These are phyloP conservation scores for Sinelater perroti DNA, from an alignment of 2,888 invertebrate species.

Conservation along the genomic window DNA sequence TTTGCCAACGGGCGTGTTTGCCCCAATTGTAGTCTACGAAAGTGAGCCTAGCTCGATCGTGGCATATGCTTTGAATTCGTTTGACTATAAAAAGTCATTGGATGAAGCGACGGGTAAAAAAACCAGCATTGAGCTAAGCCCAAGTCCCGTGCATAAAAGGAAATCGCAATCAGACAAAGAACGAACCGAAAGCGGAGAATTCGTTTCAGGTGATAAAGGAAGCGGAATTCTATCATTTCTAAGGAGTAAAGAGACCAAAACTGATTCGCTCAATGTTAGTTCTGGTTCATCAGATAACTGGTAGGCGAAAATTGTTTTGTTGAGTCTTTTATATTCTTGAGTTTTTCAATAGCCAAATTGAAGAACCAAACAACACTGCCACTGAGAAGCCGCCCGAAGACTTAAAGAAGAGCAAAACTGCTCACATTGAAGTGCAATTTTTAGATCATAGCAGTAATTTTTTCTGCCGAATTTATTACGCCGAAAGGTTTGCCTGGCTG, in stretches of 20 bases:
- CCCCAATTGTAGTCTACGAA: conserved; percentile 81
- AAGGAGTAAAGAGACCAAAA: conserved; percentile 53
- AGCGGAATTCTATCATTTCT: conserved; percentile 58
- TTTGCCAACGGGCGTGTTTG: conserved; percentile 65
- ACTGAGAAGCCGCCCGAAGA: conserved; percentile 50
- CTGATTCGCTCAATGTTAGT: conserved; percentile 33
- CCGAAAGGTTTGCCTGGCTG: conserved; percentile 87
- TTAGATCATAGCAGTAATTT: conserved; percentile 79
- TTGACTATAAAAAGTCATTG: conserved; percentile 73
- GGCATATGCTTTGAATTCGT: conserved; percentile 79
- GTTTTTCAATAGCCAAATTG: conserved; percentile 38
- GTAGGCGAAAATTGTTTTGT: neutral
- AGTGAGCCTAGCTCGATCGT: conserved; percentile 86
- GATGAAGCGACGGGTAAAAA: conserved; percentile 59
- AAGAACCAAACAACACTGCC: conserved; percentile 35
- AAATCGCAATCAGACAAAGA: conserved; percentile 61
- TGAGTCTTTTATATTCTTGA: neutral
- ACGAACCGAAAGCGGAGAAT: conserved; percentile 48
- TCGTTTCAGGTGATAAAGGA: conserved; percentile 47
- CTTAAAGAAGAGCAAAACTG: conserved; percentile 54
- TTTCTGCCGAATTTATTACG: conserved; percentile 90
- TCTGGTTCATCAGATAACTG: conserved; percentile 26
- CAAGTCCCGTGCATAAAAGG: conserved; percentile 63
- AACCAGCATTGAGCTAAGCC: conserved; percentile 55
- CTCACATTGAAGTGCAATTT: conserved; percentile 68